Evolutionary conservation across 2,113 vertebrate species (phyloP).

Genomic region (Leptocoma aspasia): DNA sequence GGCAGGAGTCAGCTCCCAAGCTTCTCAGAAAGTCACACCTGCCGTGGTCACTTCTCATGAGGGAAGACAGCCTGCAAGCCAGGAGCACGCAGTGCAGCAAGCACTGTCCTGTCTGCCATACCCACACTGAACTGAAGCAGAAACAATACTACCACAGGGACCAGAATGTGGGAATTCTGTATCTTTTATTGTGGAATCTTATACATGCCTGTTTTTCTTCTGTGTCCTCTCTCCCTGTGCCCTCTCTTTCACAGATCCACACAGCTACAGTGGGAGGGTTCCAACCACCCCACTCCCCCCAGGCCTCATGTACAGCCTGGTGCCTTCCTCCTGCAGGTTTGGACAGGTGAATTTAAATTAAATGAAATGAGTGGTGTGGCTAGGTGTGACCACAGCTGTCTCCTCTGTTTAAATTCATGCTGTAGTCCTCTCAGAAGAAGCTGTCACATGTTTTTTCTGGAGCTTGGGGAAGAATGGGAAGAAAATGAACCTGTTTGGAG

Average conservation of each 20-base stretch:
- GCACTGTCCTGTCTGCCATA: rapidly evolving
- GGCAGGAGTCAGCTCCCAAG: background rate
- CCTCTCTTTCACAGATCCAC: background rate
- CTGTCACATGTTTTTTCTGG: background rate
- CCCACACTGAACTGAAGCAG: background rate
- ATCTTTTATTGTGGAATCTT: background rate
- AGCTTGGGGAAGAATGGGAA: background rate
- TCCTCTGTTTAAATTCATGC: background rate
- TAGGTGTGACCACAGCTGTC: background rate
- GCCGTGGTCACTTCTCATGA: background rate
- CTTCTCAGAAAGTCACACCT: background rate
- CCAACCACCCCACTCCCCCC: background rate
- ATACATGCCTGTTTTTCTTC: background rate
- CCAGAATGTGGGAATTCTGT: background rate
- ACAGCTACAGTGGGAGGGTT: background rate
- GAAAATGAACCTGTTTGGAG: background rate
- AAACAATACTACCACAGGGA: background rate
- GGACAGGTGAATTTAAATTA: background rate
- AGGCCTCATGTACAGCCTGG: background rate
- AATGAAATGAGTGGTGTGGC: background rate
- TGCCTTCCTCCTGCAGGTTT: background rate
- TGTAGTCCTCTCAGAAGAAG: background rate
- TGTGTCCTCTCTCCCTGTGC: background rate
- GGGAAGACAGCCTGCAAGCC: background rate
- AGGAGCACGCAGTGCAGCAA: rapidly evolving